Percentiles rank a stretch among this genome's conserved stretches.
Evolutionary conservation across 2,113 vertebrate species (phyloP).

Genomic region (Astatotilapia flaviijosephi): DNA sequence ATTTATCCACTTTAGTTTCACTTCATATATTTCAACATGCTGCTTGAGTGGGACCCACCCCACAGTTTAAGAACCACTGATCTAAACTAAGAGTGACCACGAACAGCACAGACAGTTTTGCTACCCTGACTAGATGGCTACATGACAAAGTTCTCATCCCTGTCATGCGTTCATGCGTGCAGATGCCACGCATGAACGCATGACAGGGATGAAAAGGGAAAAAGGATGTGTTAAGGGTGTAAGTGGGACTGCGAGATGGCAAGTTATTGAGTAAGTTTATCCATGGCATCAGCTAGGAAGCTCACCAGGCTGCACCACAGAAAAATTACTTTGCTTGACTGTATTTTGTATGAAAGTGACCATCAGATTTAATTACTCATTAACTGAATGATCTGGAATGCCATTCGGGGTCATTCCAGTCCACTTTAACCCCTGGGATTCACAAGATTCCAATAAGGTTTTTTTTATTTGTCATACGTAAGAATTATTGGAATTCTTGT

Average conservation of each 20-base stretch:
- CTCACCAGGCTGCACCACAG: accelerated
- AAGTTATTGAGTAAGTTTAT: neutral
- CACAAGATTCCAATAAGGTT: neutral
- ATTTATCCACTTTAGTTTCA: neutral
- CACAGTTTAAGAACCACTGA: neutral
- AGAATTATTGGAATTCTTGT: neutral
- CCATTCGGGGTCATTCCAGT: neutral
- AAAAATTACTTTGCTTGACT: accelerated
- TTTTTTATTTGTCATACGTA: neutral
- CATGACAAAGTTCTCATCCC: neutral
- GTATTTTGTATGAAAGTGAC: neutral
- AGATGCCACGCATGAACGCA: neutral
- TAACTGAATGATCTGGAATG: neutral
- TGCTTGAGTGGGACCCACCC: neutral
- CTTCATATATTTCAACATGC: neutral
- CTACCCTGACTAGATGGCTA: neutral
- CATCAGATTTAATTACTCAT: neutral
- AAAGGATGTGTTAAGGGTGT: neutral
- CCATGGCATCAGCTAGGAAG: accelerated
- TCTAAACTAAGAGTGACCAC: neutral
- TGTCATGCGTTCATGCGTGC: neutral
- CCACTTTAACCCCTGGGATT: neutral
- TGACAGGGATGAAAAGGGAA: neutral
- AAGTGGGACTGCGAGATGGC: neutral
- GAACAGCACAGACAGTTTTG: neutral